Conservation (phyloP, 2,797 vertebrate genomes). For the Falco peregrinus region DNA sequence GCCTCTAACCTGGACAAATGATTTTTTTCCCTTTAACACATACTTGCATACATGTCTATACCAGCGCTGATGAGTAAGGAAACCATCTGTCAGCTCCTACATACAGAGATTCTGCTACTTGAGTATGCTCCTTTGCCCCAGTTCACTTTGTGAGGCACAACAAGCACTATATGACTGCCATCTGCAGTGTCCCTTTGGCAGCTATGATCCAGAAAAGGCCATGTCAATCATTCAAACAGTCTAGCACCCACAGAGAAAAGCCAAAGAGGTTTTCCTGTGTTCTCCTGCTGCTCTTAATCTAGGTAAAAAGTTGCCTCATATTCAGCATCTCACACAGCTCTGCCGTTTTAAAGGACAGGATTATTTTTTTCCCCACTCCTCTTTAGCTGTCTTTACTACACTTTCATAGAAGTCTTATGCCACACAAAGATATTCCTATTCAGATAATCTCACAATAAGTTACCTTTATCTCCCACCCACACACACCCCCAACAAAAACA, state of each 20-base stretch:
- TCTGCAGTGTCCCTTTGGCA: neutral
- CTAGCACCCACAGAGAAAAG: neutral
- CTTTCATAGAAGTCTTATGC: neutral
- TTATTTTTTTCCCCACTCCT: neutral
- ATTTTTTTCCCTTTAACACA: fast-evolving
- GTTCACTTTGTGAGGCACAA: neutral
- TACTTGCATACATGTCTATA: neutral
- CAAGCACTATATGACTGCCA: fast-evolving
- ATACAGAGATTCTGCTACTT: neutral
- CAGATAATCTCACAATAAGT: neutral
- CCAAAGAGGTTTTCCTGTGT: neutral
- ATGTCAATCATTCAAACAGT: neutral
- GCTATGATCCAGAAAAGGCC: neutral
- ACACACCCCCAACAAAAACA: neutral
- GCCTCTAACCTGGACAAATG: neutral
- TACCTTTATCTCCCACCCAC: neutral
- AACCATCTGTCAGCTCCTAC: fast-evolving
- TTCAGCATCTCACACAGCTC: neutral
- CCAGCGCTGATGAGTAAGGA: neutral
- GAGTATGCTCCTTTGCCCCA: neutral
- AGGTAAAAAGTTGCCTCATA: neutral
- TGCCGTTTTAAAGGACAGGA: neutral
- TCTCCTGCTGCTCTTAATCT: neutral
- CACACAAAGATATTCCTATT: neutral
- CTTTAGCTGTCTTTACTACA: neutral